Evolutionary conservation across 2,797 vertebrate genomes (phyloP), one percentile per base, ranked within the genome.

Genomic region (Sternotherus odoratus): DNA sequence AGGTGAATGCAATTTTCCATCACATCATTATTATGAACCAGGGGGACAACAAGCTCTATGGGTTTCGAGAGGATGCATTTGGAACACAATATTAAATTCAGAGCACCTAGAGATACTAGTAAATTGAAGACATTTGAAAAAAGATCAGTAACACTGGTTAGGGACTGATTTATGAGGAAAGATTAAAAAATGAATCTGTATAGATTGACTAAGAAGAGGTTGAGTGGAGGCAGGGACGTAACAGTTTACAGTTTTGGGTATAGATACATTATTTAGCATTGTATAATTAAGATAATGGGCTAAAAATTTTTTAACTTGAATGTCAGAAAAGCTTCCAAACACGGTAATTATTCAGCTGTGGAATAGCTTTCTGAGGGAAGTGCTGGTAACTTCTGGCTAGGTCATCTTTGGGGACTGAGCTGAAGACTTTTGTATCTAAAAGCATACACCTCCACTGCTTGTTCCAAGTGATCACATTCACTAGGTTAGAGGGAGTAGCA

Each of bases 301-400:
- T 86, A 57, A 74, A 53, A 43, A 82, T 50, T 51, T 51, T 33
- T 3, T 51, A 16, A 46, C 60, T 56, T 36, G 23, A 84, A 33
- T 46, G 49, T 75, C 36, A 85, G 36, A 74, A 85, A 69, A 90
- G 13, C 82, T 86, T 7, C 53, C 46, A 57, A 51, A 28, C 46
- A 63, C 85, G n/a, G 28, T 33, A 78, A 48, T 43, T 57, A 57
- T 28, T 50, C 11, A 33, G 10, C 26, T 57, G 9, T 79, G 78
- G 51, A 85, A 56, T 86, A 60, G 81, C 83, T 60, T 91, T 87
- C 19, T n/a, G 24, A 72, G 75, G 46, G 53, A 78, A 87, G 66
- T 17, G 19, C 12, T 30, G 33, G 24, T 82, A 50, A n/a, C 3
- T 33, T 24, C 33, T 85, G 86, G 16, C 36, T 83, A 82, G 57